Percentiles rank a stretch among this genome's conserved stretches.
Evolutionary conservation across 2,113 vertebrate genomes (phyloP).

Genomic region (Paracanthobrama guichenoti): DNA sequence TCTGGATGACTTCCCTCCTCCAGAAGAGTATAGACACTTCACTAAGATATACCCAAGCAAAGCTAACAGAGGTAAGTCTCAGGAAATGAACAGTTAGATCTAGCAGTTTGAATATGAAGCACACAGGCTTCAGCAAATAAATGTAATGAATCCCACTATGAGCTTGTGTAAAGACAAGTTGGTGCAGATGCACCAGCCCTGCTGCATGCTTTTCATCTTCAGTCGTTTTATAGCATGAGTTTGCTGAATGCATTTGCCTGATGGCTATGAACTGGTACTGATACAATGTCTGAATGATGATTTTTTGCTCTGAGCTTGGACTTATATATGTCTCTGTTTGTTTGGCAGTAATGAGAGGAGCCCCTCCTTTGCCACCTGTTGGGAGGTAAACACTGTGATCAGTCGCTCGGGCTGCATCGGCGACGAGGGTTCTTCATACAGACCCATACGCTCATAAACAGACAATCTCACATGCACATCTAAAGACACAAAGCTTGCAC

Average conservation of each 20-base stretch:
- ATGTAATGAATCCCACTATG: not conserved
- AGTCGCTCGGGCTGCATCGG: conserved; percentile 17
- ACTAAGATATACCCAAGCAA: conserved; percentile 95
- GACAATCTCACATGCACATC: conserved; percentile 39
- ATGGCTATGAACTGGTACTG: not conserved
- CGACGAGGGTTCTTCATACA: conserved; percentile 34
- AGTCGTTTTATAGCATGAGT: not conserved
- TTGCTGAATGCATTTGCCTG: not conserved
- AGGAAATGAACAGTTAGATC: not conserved
- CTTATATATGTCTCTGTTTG: conserved; percentile 1
- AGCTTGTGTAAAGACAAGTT: not conserved
- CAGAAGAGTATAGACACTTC: conserved; percentile 91
- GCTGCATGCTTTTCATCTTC: not conserved
- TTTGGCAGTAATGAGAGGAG: conserved; percentile 79
- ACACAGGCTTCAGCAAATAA: not conserved
- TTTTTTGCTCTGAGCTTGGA: not conserved
- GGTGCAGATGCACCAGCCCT: not conserved
- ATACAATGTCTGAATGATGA: no score
- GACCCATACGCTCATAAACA: conserved; percentile 19
- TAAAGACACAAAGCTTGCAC: conserved; percentile 40
- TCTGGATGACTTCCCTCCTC: conserved; percentile 92
- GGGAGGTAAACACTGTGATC: conserved; percentile 78
- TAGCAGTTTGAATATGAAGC: not conserved
- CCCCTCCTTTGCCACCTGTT: conserved; percentile 82
- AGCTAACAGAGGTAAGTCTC: conserved; percentile 84